These are phyloP conservation scores for Halisarca cf. caerulea DNA, from an alignment of 37 sponge, comb jelly and placozoan genomes.

Conservation along the genomic window DNA sequence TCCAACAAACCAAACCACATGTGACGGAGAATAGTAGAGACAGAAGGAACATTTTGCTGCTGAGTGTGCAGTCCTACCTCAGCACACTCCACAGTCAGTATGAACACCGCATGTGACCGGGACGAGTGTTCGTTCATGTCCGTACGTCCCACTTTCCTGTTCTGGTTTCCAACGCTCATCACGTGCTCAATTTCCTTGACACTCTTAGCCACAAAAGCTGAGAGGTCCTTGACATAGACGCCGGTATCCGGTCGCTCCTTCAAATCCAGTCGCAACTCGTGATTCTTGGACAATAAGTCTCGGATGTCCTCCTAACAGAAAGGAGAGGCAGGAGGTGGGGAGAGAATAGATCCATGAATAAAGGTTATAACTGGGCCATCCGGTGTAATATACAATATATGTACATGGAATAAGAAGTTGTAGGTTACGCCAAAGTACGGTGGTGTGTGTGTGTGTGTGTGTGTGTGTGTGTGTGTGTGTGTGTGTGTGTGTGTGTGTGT, in stretches of 20 bases:
- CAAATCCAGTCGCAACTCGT: constrained; percentile 84
- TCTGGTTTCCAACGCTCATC: constrained; percentile 95
- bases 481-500: too few species aligned
- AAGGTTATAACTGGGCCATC: too few species aligned
- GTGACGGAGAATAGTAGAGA: not conserved
- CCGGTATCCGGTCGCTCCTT: constrained; percentile 95
- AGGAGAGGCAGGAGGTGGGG: not conserved
- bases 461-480: too few species aligned
- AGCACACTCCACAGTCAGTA: constrained; percentile 94
- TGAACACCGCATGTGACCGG: constrained; percentile 98
- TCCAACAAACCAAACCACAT: not conserved
- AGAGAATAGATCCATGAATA: not conserved
- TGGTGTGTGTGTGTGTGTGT: too few species aligned
- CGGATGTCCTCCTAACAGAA: constrained; percentile 83
- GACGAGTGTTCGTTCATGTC: constrained; percentile 99
- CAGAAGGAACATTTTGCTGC: too few species aligned
- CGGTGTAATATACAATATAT: too few species aligned
- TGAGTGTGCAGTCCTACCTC: constrained; percentile 45
- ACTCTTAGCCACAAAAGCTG: constrained; percentile 95
- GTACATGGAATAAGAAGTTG: too few species aligned
- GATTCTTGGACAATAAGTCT: constrained; percentile 95
- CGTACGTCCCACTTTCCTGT: constrained; percentile 92
- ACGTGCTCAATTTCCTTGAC: constrained; percentile 98
- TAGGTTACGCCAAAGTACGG: too few species aligned
- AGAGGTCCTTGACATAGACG: constrained; percentile 94